These are phyloP conservation scores for Morone saxatilis DNA, from an alignment of 2,113 vertebrate species.

Conservation along the genomic window DNA sequence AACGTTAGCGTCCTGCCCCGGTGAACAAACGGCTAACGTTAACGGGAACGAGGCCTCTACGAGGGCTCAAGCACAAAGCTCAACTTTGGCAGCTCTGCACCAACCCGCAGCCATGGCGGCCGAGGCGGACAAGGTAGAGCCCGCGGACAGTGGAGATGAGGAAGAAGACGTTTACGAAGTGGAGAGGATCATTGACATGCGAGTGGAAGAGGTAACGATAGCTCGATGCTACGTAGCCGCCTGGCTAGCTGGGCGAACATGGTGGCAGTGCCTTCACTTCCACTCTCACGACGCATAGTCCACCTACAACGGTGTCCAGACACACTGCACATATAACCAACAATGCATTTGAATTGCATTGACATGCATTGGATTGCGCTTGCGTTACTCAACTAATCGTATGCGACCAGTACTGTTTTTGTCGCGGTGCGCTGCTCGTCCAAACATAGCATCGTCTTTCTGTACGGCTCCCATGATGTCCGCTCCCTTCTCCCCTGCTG, in stretches of 20 bases:
- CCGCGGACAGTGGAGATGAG: slow-evolving; percentile 87
- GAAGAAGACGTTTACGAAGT: slow-evolving; percentile 95
- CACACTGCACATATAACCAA: fast-evolving
- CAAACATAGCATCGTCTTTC: background rate
- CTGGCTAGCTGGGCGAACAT: slow-evolving; percentile 54
- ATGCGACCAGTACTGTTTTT: background rate
- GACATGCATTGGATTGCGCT: fast-evolving
- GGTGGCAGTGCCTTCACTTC: slow-evolving; percentile 38
- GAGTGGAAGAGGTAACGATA: slow-evolving; percentile 88
- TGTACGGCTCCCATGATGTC: slow-evolving; percentile 62
- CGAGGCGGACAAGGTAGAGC: slow-evolving; percentile 75
- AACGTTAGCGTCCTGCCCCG: background rate
- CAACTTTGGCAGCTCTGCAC: background rate
- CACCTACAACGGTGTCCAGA: background rate
- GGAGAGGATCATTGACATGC: slow-evolving; percentile 95
- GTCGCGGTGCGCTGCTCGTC: background rate
- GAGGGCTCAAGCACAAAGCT: background rate
- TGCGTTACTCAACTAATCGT: background rate
- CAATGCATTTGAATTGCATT: background rate
- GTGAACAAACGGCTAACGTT: background rate
- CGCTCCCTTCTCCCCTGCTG: slow-evolving; percentile 55
- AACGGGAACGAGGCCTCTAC: slow-evolving; percentile 27
- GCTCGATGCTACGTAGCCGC: slow-evolving; percentile 39
- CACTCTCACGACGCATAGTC: slow-evolving; percentile 36
- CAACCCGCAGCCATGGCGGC: slow-evolving; percentile 59